Evolutionary conservation across 2,113 vertebrate species (phyloP).

Genomic region (Sylvia atricapilla): DNA sequence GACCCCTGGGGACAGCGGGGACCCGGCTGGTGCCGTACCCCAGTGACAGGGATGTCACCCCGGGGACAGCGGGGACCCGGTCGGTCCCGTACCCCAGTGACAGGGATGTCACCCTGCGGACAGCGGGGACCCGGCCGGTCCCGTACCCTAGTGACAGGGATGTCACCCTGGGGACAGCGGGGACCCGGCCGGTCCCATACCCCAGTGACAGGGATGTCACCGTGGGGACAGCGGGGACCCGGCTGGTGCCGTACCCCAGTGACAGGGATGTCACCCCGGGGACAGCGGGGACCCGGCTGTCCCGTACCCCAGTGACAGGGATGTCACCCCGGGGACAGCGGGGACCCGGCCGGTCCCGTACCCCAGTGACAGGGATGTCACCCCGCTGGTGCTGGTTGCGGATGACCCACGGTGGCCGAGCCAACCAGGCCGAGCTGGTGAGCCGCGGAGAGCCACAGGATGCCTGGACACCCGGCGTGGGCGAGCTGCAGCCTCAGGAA

Average conservation of each 20-base stretch:
- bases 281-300: fast-evolving
- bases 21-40: neutral
- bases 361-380: fast-evolving
- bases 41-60: fast-evolving
- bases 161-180: fast-evolving
- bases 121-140: fast-evolving
- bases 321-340: fast-evolving
- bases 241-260: fast-evolving
- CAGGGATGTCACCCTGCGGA: fast-evolving
- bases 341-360: neutral
- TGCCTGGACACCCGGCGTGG: no score
- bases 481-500: no score
- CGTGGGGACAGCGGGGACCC: fast-evolving
- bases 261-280: fast-evolving
- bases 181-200: neutral
- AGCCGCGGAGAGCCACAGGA: no score
- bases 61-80: fast-evolving
- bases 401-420: neutral
- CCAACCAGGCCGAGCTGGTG: neutral
- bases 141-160: fast-evolving
- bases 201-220: fast-evolving
- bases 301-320: fast-evolving
- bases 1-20: fast-evolving
- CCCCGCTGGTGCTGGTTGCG: no score
- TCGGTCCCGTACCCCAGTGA: neutral